These are phyloP conservation scores for Platyura marginata DNA, from an alignment of 1,140 invertebrate species.

Conservation along the genomic window DNA sequence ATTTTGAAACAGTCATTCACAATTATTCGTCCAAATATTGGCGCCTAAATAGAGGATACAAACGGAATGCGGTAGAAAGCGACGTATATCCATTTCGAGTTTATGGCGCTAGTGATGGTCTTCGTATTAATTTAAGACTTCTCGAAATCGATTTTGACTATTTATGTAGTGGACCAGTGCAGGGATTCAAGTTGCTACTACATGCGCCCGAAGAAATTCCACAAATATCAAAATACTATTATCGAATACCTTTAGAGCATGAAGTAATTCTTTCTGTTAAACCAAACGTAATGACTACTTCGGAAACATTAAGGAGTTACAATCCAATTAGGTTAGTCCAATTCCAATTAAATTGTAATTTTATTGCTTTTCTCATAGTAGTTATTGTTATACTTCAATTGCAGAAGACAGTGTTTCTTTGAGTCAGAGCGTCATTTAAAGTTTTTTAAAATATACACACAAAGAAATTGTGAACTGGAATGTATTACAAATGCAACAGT, in stretches of 20 bases:
- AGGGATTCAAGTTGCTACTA: background rate
- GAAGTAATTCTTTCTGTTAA: constrained; percentile 30
- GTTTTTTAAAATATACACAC: constrained; percentile 44
- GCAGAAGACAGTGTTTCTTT: constrained; percentile 23
- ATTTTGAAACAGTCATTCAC: no score
- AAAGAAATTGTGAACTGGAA: constrained; percentile 48
- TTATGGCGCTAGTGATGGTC: background rate
- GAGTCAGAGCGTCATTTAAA: constrained; percentile 30
- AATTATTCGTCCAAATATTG: background rate
- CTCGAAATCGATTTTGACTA: background rate
- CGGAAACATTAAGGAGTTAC: constrained; percentile 21
- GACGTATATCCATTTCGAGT: background rate
- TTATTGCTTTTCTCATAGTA: background rate
- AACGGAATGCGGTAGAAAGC: no score
- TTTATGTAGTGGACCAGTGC: background rate
- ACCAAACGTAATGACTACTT: constrained; percentile 35
- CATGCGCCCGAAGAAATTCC: background rate
- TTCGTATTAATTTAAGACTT: background rate
- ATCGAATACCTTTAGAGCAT: constrained; percentile 27
- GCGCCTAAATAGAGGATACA: background rate
- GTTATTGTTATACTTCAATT: no score
- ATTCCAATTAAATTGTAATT: no score
- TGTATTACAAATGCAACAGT: constrained; percentile 49
- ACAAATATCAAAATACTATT: constrained; percentile 24
- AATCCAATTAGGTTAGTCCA: background rate